Percentiles rank a stretch among this genome's conserved stretches.
Conservation (phyloP, 2,888 invertebrate genomes). For the Drosophila suboccidentalis region DNA sequence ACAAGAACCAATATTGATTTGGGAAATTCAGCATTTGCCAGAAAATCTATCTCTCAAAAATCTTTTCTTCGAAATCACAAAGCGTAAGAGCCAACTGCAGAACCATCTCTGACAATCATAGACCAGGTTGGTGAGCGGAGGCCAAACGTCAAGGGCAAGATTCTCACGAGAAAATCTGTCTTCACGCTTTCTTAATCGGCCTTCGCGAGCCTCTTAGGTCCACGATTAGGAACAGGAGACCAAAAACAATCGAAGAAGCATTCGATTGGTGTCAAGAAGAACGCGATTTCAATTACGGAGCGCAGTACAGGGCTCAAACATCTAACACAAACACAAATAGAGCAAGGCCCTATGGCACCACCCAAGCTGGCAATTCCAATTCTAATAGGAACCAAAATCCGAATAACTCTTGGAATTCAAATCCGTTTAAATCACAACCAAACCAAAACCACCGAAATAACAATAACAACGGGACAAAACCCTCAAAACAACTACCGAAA, state of each 20-base stretch:
- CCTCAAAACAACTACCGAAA: no score
- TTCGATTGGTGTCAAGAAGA: no score
- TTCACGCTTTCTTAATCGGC: no score
- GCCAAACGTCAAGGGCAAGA: no score
- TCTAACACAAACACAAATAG: neutral
- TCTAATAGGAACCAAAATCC: neutral
- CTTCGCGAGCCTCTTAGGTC: no score
- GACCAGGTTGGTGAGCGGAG: no score
- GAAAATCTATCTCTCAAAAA: neutral
- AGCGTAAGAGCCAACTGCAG: neutral
- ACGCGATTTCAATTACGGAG: no score
- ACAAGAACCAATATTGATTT: neutral
- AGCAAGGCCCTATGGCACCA: neutral
- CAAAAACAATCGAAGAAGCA: no score
- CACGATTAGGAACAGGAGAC: no score
- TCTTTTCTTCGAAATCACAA: neutral
- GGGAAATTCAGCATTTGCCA: neutral
- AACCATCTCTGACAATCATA: neutral
- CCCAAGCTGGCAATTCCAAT: no score
- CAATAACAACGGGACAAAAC: neutral
- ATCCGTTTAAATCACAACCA: neutral
- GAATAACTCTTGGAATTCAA: neutral
- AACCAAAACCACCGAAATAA: neutral
- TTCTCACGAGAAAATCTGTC: no score
- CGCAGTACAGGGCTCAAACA: no score